Evolutionary conservation across 2,797 vertebrate species (phyloP), one percentile per base, ranked within the genome.

Genomic region (Girardinus metallicus): DNA sequence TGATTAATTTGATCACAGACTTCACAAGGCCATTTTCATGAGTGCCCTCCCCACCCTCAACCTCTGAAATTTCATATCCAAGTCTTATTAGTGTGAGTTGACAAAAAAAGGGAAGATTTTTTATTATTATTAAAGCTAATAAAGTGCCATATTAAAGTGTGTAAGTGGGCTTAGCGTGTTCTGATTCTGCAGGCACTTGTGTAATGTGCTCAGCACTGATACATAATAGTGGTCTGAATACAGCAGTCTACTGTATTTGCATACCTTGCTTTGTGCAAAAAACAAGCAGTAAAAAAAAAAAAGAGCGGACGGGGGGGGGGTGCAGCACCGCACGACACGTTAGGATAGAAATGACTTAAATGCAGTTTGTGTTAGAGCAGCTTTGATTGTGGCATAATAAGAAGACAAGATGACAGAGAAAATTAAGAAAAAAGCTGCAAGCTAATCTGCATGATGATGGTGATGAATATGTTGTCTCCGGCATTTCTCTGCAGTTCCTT

Each of bases 361-460:
- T 39, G 49, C 23, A 4, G 49, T 75, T 44, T 75, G 39, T 75
- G 53, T 62, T 18, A 43, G 73, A 75, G 53, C n/a, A 44, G 15
- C 41, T 31, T 57, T 43, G 74, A 60, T 43, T 75, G 74, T 15
- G 41, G 39, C 53, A 60, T 29, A 75, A 60, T 57, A 75, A 60
- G 39, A 21, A 39, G 26, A 41, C n/a, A 60, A 43, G 74, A 39
- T 29, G 39, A 39, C 36, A 60, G 74, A 75, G 26, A 16, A 71
- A 43, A 71, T 71, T 44, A 60, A 21, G 34, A 44, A 44, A 26
- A 43, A 44, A 60, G n/a, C 55, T 75, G 43, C n/a, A 60, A 60
- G 39, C 39, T 75, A 60, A 75, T 75, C 41, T 60, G 68, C 53
- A 60, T 60, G 53, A 31, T 75, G 26, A 57, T 75, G 51, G 39